Conservation (phyloP, 2,797 vertebrate species). For the Delichon dasypus region DNA sequence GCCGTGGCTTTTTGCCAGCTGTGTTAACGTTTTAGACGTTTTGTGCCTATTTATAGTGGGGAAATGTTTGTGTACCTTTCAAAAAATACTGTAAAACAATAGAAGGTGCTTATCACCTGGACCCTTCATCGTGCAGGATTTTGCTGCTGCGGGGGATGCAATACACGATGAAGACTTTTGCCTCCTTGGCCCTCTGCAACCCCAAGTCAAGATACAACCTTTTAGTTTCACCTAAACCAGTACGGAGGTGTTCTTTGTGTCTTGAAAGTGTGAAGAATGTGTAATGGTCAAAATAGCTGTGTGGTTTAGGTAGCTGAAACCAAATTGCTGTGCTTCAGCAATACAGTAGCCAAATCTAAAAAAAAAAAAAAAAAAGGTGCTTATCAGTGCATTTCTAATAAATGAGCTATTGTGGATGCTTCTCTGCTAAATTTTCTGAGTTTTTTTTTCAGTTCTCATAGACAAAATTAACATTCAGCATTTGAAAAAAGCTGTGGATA, state of each 20-base stretch:
- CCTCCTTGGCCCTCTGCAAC: neutral
- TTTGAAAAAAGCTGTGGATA: neutral
- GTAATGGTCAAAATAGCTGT: neutral
- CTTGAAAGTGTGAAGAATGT: neutral
- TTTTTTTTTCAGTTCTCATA: neutral
- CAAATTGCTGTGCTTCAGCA: neutral
- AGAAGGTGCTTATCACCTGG: neutral
- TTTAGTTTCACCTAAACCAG: neutral
- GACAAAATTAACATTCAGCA: neutral
- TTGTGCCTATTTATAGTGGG: rapidly evolving
- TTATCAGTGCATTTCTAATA: neutral
- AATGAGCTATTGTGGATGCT: neutral
- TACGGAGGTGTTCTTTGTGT: neutral
- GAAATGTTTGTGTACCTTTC: neutral
- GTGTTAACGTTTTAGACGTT: rapidly evolving
- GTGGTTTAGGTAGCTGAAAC: neutral
- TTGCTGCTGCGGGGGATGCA: neutral
- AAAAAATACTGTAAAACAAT: neutral
- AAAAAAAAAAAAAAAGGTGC: neutral
- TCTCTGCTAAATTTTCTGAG: neutral
- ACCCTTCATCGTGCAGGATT: neutral
- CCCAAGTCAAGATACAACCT: neutral
- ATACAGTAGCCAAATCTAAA: neutral
- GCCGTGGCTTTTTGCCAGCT: neutral
- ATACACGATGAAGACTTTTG: neutral